phyloP scores from a whole-genome alignment of 2,113 vertebrate genomes.

The Ornithorhynchus anatinus region DNA sequence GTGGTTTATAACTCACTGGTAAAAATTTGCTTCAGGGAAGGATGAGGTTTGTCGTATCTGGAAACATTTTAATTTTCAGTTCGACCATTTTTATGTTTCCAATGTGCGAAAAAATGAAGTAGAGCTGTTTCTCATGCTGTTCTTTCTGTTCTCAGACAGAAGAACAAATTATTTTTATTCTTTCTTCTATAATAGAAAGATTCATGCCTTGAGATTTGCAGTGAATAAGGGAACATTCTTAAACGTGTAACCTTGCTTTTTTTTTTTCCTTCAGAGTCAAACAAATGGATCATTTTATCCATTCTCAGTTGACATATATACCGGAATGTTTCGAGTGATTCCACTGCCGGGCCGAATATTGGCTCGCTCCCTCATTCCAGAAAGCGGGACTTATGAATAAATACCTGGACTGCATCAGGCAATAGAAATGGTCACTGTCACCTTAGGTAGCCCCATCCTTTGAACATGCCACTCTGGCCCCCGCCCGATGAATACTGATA shows the following conservation, averaged over 20 bases:
- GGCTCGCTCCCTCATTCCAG: not conserved
- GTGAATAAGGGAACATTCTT: not conserved
- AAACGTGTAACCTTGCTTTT: not conserved
- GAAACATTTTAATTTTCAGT: not conserved
- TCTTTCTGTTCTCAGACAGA: not conserved
- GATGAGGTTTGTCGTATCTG: not conserved
- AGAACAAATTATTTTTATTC: not conserved
- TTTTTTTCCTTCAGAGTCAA: not conserved
- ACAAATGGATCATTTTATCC: not conserved
- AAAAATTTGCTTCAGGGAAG: not conserved
- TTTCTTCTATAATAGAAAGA: not conserved
- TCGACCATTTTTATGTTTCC: not conserved
- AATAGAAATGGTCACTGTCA: not conserved
- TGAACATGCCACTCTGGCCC: not conserved
- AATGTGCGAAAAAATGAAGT: not conserved
- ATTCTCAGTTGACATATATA: not conserved
- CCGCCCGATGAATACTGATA: not conserved
- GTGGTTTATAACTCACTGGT: not conserved
- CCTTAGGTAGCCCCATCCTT: not conserved
- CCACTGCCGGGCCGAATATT: not conserved
- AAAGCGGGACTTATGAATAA: not conserved
- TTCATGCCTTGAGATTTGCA: not conserved
- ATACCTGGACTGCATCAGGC: not conserved
- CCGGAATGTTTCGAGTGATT: not conserved
- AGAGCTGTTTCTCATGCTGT: not conserved